Percentiles rank a stretch among this genome's conserved stretches.
These are phyloP conservation scores for Hyles lineata DNA, from an alignment of 2,888 invertebrate genomes.

Conservation along the genomic window DNA sequence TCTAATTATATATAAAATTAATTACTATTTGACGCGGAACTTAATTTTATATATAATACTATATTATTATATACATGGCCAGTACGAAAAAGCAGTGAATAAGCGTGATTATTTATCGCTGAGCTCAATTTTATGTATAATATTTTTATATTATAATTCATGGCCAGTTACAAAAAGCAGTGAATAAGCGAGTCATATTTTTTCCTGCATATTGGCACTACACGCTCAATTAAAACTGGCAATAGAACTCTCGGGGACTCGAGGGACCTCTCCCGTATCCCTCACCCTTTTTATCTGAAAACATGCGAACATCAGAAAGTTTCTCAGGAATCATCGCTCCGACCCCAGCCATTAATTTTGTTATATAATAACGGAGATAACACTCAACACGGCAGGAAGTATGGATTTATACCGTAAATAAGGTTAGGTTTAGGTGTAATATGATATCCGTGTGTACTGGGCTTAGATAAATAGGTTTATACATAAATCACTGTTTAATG, in stretches of 20 bases:
- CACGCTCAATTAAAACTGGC: slow-evolving; percentile 20
- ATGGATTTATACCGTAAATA: slow-evolving; percentile 17
- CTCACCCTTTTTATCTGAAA: slow-evolving; percentile 74
- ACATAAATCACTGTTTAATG: no score
- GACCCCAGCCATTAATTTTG: slow-evolving; percentile 66
- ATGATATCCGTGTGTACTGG: background rate
- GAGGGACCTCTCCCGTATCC: slow-evolving; percentile 52
- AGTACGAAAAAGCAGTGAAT: background rate
- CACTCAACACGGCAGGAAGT: slow-evolving; percentile 44
- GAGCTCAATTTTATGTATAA: background rate
- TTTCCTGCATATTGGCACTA: background rate
- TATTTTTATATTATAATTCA: background rate
- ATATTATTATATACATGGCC: background rate
- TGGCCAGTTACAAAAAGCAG: background rate
- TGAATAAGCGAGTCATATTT: background rate
- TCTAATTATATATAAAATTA: no score
- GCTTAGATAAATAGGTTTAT: no score
- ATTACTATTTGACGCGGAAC: no score
- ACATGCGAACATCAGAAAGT: slow-evolving; percentile 69
- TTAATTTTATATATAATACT: background rate
- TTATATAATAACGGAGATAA: slow-evolving; percentile 62
- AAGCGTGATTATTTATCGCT: no score
- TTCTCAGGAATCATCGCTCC: slow-evolving; percentile 70
- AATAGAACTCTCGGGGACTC: slow-evolving; percentile 26
- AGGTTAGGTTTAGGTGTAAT: background rate